Evolutionary conservation across 2,113 vertebrate genomes (phyloP).

Genomic region (Callocephalon fimbriatum): DNA sequence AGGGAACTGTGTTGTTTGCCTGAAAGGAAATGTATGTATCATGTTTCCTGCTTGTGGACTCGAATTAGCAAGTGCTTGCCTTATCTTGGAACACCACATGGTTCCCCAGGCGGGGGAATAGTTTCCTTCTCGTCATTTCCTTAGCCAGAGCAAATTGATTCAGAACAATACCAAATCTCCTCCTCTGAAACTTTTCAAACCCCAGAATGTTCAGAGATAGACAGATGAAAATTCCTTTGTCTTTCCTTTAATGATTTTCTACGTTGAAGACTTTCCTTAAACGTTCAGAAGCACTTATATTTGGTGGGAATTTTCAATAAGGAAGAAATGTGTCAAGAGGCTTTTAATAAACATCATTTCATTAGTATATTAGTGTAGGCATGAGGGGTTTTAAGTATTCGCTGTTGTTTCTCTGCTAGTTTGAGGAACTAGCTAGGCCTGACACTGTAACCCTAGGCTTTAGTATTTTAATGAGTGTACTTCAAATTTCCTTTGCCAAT

Average conservation of each 20-base stretch:
- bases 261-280: background rate
- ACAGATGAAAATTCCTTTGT: background rate
- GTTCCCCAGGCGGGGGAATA: constrained; percentile 85
- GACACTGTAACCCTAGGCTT: background rate
- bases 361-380: background rate
- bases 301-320: background rate
- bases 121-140: constrained; percentile 93
- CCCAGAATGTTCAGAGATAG: background rate
- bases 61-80: constrained; percentile 89
- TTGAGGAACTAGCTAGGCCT: background rate
- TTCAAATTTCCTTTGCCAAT: background rate
- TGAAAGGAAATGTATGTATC: constrained; percentile 92
- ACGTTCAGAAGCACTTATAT: background rate
- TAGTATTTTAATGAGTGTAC: background rate
- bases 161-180: constrained; percentile 68
- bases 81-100: constrained; percentile 94
- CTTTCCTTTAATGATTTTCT: background rate
- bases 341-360: background rate
- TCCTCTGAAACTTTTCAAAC: constrained; percentile 18
- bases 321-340: background rate
- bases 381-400: background rate
- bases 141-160: constrained; percentile 74
- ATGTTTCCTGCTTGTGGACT: constrained; percentile 94
- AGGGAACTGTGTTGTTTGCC: constrained; percentile 82
- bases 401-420: background rate